A percentile compares a stretch with the other conserved stretches of the same genome.
Conservation (phyloP, 2,888 invertebrate species). For the Ophonus ardosiacus region DNA sequence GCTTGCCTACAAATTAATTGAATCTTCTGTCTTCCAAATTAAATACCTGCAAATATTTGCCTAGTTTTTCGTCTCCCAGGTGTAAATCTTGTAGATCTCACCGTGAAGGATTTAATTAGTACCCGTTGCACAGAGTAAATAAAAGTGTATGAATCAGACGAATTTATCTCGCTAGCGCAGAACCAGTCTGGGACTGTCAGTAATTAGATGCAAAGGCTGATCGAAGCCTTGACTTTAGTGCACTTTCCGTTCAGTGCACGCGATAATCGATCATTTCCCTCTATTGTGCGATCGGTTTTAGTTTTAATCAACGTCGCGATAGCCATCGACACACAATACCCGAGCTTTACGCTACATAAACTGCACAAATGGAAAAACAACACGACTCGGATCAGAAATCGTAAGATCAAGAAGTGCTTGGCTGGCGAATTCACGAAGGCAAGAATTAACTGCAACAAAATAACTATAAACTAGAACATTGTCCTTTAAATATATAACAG, state of each 20-base stretch:
- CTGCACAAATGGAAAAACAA: slow-evolving; percentile 39
- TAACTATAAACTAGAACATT: too few species aligned
- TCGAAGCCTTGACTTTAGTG: slow-evolving; percentile 47
- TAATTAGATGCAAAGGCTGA: slow-evolving; percentile 48
- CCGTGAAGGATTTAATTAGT: slow-evolving; percentile 8
- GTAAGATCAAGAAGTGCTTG: not conserved
- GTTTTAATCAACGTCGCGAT: slow-evolving; percentile 58
- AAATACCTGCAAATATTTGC: too few species aligned
- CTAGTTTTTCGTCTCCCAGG: not conserved
- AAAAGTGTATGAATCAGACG: not conserved
- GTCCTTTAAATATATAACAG: too few species aligned
- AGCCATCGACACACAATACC: slow-evolving; percentile 42
- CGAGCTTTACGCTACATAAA: slow-evolving; percentile 41
- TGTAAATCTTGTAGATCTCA: not conserved
- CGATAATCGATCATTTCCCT: slow-evolving; percentile 62
- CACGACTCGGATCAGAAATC: slow-evolving; percentile 10
- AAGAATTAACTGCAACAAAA: too few species aligned
- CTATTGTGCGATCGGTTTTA: slow-evolving; percentile 58
- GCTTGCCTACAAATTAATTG: too few species aligned
- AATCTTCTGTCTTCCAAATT: too few species aligned
- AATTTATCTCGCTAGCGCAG: not conserved
- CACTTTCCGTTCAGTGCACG: slow-evolving; percentile 52
- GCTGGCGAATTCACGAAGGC: too few species aligned
- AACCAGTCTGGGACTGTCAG: not conserved
- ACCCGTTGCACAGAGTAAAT: slow-evolving; percentile 4